Evolutionary conservation across 2,888 invertebrate species (phyloP).

Genomic region (Drepanosiphum platanoidis): DNA sequence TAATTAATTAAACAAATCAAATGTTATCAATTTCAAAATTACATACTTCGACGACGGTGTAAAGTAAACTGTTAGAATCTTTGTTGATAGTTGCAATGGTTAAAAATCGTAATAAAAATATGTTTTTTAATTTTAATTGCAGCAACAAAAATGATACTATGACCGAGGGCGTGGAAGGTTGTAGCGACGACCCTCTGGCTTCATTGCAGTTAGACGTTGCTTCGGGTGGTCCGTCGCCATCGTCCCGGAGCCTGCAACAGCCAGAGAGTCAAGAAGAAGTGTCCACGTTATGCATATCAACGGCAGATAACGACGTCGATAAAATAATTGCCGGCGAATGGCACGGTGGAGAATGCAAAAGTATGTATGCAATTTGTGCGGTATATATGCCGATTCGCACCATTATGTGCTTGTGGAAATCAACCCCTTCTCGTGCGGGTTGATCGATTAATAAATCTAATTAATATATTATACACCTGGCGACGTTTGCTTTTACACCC

Average conservation of each 20-base stretch:
- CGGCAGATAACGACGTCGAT: conserved; percentile 40
- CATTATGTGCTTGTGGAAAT: background rate
- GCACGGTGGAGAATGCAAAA: conserved; percentile 43
- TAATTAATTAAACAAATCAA: too few species aligned
- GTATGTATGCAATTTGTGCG: conserved; percentile 26
- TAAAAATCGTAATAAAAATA: background rate
- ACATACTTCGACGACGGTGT: too few species aligned
- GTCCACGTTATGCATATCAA: conserved; percentile 33
- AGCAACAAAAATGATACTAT: conserved; percentile 54
- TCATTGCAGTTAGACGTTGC: conserved; percentile 54
- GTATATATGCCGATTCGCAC: background rate
- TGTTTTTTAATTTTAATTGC: background rate
- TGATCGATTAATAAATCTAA: background rate
- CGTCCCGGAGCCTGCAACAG: conserved; percentile 32
- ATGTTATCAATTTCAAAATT: too few species aligned
- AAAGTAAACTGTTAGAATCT: background rate
- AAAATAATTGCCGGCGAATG: conserved; percentile 48
- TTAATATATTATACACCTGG: background rate
- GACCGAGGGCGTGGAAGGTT: conserved; percentile 50
- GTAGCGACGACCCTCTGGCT: conserved; percentile 41
- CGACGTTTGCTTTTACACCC: too few species aligned
- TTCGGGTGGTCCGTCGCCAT: conserved; percentile 31
- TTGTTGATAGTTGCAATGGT: background rate
- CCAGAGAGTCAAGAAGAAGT: conserved; percentile 47
- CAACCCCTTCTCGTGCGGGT: background rate